These are phyloP conservation scores for Caenorhabditis briggsae DNA, from an alignment of 1,140 invertebrate genomes.

Conservation along the genomic window DNA sequence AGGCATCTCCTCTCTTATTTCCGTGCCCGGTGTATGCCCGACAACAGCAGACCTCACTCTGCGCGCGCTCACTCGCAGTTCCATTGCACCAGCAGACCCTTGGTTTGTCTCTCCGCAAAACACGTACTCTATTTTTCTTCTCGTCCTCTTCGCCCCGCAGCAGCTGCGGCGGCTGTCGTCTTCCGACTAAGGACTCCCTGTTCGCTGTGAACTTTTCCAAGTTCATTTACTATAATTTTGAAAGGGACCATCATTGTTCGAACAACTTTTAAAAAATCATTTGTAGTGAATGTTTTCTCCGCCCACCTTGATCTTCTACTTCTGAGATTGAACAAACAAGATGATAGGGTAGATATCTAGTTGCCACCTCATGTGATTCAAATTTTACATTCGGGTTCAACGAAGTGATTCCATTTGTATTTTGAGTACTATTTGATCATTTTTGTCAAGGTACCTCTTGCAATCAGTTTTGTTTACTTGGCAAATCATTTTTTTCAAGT, in stretches of 20 bases:
- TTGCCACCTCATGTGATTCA: conserved; percentile 28
- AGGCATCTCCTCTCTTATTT: neutral
- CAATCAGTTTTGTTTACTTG: too few relatives aligned
- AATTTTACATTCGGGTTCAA: neutral
- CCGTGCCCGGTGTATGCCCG: neutral
- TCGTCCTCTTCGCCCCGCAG: neutral
- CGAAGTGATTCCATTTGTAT: neutral
- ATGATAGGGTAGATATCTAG: conserved; percentile 16
- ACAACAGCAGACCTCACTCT: neutral
- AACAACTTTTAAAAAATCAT: neutral
- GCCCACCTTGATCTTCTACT: neutral
- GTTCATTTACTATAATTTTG: conserved; percentile 3
- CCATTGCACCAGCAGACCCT: conserved; percentile 27
- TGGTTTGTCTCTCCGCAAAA: neutral
- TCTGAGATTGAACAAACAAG: conserved; percentile 35
- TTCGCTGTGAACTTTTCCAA: conserved; percentile 9
- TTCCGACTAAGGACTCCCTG: neutral
- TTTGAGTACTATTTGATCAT: too few relatives aligned
- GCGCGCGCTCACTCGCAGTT: conserved; percentile 19
- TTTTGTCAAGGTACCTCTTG: too few relatives aligned
- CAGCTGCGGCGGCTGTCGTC: neutral
- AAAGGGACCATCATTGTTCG: neutral
- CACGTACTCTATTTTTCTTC: neutral
- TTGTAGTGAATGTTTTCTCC: neutral
- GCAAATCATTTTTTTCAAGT: too few relatives aligned